These are phyloP conservation scores for Gavia stellata DNA, from an alignment of 2,113 vertebrate genomes.

Conservation along the genomic window DNA sequence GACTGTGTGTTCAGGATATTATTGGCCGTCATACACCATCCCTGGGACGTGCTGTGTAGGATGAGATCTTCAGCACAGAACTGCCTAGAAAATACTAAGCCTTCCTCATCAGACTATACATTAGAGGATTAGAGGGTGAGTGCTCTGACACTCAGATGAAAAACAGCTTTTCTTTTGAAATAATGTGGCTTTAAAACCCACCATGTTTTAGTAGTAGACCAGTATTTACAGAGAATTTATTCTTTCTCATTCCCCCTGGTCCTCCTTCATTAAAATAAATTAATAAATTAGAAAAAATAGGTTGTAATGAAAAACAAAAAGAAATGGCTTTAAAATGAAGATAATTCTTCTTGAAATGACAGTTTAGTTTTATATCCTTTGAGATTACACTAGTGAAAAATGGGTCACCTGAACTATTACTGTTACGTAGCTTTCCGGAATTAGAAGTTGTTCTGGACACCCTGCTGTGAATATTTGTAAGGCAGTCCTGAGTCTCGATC, in stretches of 20 bases:
- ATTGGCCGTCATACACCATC: not conserved
- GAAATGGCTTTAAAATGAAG: not conserved
- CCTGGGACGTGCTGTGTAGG: not conserved
- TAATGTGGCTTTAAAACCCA: not conserved
- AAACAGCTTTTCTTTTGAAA: not conserved
- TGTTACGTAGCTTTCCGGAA: not conserved
- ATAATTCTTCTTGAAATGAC: not conserved
- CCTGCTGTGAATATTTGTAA: not conserved
- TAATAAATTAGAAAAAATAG: not conserved
- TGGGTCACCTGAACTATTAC: not conserved
- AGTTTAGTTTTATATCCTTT: not conserved
- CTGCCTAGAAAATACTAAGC: not conserved
- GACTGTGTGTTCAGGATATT: not conserved
- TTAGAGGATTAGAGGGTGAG: not conserved
- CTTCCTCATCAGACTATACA: not conserved
- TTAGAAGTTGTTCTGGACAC: not conserved
- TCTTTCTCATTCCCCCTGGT: not conserved
- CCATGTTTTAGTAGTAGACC: not conserved
- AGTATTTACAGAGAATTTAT: not conserved
- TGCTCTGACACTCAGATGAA: not conserved
- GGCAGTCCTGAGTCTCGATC: not conserved
- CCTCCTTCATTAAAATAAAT: not conserved
- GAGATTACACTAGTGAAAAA: not conserved
- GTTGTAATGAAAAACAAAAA: not conserved
- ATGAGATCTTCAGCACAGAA: not conserved